Percentiles rank a stretch among this genome's conserved stretches.
Evolutionary conservation across 35 echinoderm and acorn worm species (phyloP).

Genomic region (Eucidaris tribuloides): DNA sequence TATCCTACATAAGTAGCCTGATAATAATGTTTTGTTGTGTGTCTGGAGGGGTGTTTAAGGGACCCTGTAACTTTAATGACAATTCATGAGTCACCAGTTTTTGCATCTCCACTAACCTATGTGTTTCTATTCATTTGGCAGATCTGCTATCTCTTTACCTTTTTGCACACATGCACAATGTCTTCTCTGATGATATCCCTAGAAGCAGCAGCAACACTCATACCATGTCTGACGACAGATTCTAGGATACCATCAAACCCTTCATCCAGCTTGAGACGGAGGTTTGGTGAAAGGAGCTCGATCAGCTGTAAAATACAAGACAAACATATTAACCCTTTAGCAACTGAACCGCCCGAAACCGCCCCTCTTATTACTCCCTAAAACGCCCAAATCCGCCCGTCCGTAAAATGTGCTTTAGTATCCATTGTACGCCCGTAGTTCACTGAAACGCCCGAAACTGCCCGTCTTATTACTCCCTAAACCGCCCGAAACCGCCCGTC

Average conservation of each 20-base stretch:
- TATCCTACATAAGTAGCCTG: neutral
- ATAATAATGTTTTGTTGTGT: neutral
- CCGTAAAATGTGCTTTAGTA: neutral
- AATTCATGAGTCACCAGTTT: too few relatives aligned
- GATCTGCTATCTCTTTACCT: conserved; percentile 47
- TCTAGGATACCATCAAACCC: conserved; percentile 63
- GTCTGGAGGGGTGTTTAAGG: too few relatives aligned
- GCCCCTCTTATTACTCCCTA: neutral
- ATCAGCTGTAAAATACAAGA: conserved; percentile 46
- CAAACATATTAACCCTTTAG: neutral
- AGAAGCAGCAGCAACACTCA: conserved; percentile 62
- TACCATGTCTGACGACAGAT: conserved; percentile 70
- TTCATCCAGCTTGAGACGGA: conserved; percentile 12
- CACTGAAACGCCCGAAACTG: too few relatives aligned
- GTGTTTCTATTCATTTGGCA: neutral
- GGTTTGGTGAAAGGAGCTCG: conserved; percentile 62
- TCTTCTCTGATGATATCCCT: conserved; percentile 59
- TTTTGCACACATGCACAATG: conserved; percentile 58
- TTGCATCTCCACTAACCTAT: neutral
- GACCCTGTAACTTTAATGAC: too few relatives aligned
- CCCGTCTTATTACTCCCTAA: too few relatives aligned
- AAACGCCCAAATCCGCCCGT: neutral
- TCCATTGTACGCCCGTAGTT: neutral
- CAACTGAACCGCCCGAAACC: too few relatives aligned
- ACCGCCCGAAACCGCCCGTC: too few relatives aligned